Conservation (phyloP, 2,113 vertebrate species). For the Lathamus discolor region DNA sequence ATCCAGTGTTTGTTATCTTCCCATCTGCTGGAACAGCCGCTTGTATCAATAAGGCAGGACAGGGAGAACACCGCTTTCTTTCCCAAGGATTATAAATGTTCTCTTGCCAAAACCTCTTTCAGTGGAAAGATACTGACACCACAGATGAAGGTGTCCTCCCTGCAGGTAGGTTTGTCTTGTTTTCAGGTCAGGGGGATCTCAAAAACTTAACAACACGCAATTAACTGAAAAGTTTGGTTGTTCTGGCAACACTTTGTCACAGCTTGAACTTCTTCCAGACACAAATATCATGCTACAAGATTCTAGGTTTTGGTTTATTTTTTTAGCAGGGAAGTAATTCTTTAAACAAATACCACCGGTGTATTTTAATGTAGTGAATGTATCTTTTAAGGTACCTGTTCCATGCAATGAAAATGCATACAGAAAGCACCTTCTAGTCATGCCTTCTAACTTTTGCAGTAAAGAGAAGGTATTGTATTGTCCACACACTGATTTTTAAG, state of each 20-base stretch:
- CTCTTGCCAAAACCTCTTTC: background rate
- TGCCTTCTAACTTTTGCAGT: background rate
- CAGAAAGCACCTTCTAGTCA: background rate
- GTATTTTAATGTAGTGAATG: background rate
- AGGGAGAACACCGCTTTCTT: background rate
- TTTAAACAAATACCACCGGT: background rate
- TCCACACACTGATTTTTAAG: background rate
- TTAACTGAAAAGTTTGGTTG: background rate
- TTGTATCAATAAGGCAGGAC: background rate
- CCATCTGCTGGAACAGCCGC: background rate
- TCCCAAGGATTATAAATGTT: background rate
- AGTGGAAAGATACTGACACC: constrained; percentile 26
- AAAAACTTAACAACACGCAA: background rate
- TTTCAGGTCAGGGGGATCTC: background rate
- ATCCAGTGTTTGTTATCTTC: background rate
- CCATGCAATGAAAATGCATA: background rate
- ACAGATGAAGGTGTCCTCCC: background rate
- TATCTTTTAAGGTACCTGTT: background rate
- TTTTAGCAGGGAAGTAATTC: background rate
- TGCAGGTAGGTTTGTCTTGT: background rate
- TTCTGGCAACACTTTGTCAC: background rate
- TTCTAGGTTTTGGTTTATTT: background rate
- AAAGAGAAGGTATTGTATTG: background rate
- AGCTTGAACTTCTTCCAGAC: background rate
- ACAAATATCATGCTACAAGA: background rate